Evolutionary conservation across 2,113 vertebrate species (phyloP).

Genomic region (Butorides virescens): DNA sequence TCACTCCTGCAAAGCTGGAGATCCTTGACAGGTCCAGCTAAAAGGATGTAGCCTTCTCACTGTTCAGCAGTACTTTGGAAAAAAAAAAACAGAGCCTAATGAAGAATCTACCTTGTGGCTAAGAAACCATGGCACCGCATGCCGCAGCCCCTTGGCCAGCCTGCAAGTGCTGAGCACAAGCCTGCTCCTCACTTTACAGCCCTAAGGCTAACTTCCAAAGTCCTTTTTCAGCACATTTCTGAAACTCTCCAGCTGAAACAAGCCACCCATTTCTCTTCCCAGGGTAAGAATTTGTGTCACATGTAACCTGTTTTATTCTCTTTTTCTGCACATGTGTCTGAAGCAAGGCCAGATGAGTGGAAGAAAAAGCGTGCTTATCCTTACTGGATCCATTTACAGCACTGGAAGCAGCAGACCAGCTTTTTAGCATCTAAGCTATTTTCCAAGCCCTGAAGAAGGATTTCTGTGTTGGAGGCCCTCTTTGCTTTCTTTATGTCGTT

Average conservation of each 20-base stretch:
- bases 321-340: neutral
- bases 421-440: neutral
- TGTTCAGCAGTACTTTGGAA: neutral
- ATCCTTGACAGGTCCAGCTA: neutral
- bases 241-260: neutral
- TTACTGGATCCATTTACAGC: neutral
- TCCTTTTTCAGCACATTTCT: neutral
- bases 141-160: fast-evolving
- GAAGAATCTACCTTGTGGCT: neutral
- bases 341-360: neutral
- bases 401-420: neutral
- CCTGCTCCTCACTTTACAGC: neutral
- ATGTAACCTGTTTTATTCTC: neutral
- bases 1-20: neutral
- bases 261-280: neutral
- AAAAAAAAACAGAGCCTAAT: neutral
- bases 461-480: neutral
- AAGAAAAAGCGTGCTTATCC: neutral
- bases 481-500: neutral
- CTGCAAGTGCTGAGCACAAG: fast-evolving
- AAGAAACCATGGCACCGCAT: fast-evolving
- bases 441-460: neutral
- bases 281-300: neutral
- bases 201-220: neutral
- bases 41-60: neutral